phyloP scores from a whole-genome alignment of 2,113 vertebrate species.

The Neofelis nebulosa region DNA sequence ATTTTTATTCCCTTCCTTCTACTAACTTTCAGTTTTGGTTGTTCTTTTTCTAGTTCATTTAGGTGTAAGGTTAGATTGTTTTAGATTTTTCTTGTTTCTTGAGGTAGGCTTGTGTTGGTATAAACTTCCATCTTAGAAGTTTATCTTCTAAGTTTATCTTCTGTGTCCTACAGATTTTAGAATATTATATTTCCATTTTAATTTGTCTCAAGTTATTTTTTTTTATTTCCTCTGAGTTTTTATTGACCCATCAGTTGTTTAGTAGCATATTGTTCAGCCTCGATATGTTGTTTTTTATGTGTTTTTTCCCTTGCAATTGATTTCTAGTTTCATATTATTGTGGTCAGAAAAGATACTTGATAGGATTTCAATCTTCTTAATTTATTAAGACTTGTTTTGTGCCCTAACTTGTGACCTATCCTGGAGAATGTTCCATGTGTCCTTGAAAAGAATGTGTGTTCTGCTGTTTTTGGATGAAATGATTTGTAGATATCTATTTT shows the following conservation, averaged over 20 bases:
- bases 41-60: background rate
- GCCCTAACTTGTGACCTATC: background rate
- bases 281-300: background rate
- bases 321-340: background rate
- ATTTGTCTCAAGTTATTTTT: background rate
- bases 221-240: background rate
- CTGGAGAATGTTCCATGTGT: background rate
- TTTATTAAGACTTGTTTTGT: background rate
- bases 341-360: background rate
- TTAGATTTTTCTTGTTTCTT: background rate
- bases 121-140: background rate
- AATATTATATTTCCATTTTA: background rate
- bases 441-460: background rate
- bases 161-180: background rate
- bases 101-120: background rate
- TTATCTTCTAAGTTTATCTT: no score
- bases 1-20: no score
- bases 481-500: background rate
- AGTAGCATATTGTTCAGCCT: background rate
- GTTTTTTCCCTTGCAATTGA: background rate
- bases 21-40: no score
- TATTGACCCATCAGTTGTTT: background rate
- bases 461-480: background rate
- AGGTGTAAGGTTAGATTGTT: background rate
- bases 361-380: background rate